Conservation (phyloP, 2,113 vertebrate species). For the Barnardius zonarius region DNA sequence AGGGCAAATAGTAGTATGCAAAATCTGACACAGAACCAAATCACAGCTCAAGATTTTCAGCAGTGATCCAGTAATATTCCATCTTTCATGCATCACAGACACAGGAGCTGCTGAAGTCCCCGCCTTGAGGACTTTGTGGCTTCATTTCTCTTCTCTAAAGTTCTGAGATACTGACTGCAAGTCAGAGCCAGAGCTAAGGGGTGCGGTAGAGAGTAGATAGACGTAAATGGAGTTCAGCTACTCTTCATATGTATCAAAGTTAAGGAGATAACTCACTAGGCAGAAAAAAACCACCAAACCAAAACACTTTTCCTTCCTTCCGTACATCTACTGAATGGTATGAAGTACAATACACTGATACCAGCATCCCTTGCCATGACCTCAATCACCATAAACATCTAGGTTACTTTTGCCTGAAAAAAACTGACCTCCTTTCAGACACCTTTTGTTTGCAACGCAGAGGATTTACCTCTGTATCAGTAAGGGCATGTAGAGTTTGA, state of each 20-base stretch:
- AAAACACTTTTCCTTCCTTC: slow-evolving; percentile 14
- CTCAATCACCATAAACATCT: not conserved
- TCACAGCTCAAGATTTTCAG: not conserved
- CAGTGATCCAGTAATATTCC: not conserved
- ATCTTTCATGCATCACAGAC: not conserved
- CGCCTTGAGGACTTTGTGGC: not conserved
- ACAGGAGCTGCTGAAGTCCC: not conserved
- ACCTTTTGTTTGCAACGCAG: not conserved
- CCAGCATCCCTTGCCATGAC: not conserved
- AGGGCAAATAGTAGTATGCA: not conserved
- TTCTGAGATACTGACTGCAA: not conserved
- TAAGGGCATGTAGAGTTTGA: not conserved
- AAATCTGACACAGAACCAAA: not conserved
- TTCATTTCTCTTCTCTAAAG: not conserved
- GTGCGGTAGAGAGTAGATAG: not conserved
- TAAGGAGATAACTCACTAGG: not conserved
- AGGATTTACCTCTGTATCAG: not conserved
- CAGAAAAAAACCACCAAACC: not conserved
- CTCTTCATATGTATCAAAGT: not conserved
- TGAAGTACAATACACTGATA: not conserved
- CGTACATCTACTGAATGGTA: not conserved
- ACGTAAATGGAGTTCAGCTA: slow-evolving; percentile 10
- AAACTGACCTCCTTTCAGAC: not conserved
- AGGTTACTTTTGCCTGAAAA: not conserved
- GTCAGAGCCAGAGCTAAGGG: not conserved